A percentile compares a stretch with the other conserved stretches of the same genome.
These are phyloP conservation scores for Lepetodrilus schrolli DNA, from an alignment of 2,888 invertebrate genomes.

Conservation along the genomic window DNA sequence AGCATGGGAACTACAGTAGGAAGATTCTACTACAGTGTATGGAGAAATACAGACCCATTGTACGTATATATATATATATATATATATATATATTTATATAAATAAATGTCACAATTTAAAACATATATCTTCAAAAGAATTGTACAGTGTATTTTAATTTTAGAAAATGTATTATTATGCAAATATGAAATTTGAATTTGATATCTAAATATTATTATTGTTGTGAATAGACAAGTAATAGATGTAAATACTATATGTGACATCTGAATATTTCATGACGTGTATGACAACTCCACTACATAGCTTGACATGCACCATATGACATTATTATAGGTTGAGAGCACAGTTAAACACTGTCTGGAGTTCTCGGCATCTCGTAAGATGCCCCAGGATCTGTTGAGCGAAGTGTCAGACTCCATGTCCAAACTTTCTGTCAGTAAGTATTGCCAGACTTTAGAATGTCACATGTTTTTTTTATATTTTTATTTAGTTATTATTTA, in stretches of 20 bases:
- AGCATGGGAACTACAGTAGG: conserved; percentile 75
- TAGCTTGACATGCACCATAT: background rate
- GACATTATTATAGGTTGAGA: conserved; percentile 57
- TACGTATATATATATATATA: no score
- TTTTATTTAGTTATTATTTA: no score
- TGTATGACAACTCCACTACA: background rate
- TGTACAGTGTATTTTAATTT: no score
- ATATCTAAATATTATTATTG: background rate
- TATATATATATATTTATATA: no score
- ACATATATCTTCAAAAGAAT: no score
- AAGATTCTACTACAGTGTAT: conserved; percentile 60
- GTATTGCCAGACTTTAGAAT: conserved; percentile 14
- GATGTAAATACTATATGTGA: background rate
- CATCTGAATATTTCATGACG: no score
- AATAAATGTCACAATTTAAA: no score
- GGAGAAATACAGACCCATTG: conserved; percentile 56
- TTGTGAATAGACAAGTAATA: background rate
- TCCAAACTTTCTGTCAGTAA: conserved; percentile 54
- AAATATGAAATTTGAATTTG: background rate
- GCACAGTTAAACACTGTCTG: conserved; percentile 67
- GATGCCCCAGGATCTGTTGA: conserved; percentile 56
- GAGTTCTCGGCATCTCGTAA: conserved; percentile 64
- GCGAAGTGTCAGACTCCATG: conserved; percentile 62
- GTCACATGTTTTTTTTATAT: no score
- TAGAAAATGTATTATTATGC: no score